A percentile compares a stretch with the other conserved stretches of the same genome.
These are phyloP conservation scores for Nasonia giraulti DNA, from an alignment of 1,140 invertebrate genomes.

Conservation along the genomic window DNA sequence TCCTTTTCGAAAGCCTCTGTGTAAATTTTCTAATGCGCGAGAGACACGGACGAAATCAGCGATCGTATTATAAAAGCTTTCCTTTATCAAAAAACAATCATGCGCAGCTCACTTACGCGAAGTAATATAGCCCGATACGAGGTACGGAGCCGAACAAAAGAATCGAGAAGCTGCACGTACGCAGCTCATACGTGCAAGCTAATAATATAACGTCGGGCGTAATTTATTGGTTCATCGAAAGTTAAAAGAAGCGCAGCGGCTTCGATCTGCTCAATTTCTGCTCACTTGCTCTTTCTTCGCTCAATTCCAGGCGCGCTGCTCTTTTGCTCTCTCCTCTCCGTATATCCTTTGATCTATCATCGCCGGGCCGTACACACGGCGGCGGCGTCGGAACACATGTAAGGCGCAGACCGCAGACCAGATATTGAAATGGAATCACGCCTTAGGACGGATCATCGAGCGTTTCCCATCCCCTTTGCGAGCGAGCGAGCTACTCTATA, in stretches of 20 bases:
- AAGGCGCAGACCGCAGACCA: slow-evolving; percentile 52
- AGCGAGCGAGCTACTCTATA: neutral
- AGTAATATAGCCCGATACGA: neutral
- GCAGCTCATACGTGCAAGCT: neutral
- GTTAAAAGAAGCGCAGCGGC: slow-evolving; percentile 8
- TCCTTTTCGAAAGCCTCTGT: no score
- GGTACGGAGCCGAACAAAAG: neutral
- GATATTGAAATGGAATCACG: slow-evolving; percentile 66
- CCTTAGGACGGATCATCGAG: slow-evolving; percentile 50
- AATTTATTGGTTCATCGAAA: slow-evolving; percentile 25
- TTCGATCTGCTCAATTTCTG: slow-evolving; percentile 2
- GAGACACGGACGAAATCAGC: no score
- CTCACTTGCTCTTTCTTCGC: neutral
- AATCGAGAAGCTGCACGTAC: neutral
- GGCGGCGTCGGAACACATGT: slow-evolving; percentile 22
- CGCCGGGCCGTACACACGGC: neutral
- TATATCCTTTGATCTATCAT: slow-evolving; percentile 24
- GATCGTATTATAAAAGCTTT: no score
- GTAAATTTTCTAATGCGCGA: no score
- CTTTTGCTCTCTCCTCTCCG: neutral
- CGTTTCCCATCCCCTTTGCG: slow-evolving; percentile 17
- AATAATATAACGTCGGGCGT: neutral
- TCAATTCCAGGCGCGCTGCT: neutral
- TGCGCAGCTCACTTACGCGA: neutral
- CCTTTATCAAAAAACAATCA: neutral